These are phyloP conservation scores for Mylabris sibirica DNA, from an alignment of 2,888 invertebrate species.

Conservation along the genomic window DNA sequence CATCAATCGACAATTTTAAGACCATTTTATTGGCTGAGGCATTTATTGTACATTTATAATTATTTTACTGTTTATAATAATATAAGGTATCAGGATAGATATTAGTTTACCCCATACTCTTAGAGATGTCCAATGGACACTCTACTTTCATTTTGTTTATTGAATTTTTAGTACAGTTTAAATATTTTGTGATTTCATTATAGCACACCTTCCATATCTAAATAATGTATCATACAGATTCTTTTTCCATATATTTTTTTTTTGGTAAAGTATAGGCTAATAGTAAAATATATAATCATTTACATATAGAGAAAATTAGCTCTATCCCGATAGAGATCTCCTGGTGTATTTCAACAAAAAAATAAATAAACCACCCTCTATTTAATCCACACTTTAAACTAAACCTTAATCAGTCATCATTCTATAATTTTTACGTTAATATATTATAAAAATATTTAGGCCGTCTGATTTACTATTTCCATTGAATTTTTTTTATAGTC, in stretches of 20 bases:
- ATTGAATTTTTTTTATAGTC: constrained; percentile 24
- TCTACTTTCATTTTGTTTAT: constrained; percentile 31
- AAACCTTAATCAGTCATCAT: constrained; percentile 56
- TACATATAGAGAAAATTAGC: constrained; percentile 50
- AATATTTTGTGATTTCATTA: constrained; percentile 18
- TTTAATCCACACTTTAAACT: constrained; percentile 50
- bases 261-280: constrained; percentile 47
- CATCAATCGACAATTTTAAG: constrained; percentile 49
- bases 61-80: constrained; percentile 58
- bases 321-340: constrained; percentile 18
- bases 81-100: constrained; percentile 59
- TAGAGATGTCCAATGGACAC: constrained; percentile 52
- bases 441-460: constrained; percentile 60
- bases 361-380: constrained; percentile 47
- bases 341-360: constrained; percentile 35
- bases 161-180: too few species aligned
- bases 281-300: constrained; percentile 61
- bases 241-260: constrained; percentile 24
- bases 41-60: constrained; percentile 63
- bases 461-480: constrained; percentile 54
- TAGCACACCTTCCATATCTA: constrained; percentile 46
- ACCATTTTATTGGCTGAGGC: constrained; percentile 63
- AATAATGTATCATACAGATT: constrained; percentile 31
- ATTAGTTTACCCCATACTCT: constrained; percentile 58
- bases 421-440: constrained; percentile 24